phyloP scores from a whole-genome alignment of 2,888 invertebrate genomes.

The Mythimna ferrago region DNA sequence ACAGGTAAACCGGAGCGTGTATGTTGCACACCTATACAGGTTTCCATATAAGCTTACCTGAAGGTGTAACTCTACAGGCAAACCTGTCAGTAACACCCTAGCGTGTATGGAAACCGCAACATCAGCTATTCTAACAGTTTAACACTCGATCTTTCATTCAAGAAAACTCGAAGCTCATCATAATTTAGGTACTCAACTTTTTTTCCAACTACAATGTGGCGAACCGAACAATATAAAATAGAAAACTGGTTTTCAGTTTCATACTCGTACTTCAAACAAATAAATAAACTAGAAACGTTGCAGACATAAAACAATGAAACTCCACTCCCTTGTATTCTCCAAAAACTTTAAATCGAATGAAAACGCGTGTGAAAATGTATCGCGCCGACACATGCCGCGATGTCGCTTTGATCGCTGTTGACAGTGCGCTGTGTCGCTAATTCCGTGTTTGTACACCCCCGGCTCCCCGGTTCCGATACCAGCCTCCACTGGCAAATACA shows the following conservation, averaged over 20 bases:
- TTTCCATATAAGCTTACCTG: too few species aligned
- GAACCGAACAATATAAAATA: too few species aligned
- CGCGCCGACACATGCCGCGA: constrained; percentile 65
- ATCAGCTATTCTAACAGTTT: too few species aligned
- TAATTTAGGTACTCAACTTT: too few species aligned
- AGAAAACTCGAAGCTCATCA: too few species aligned
- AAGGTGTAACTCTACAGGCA: too few species aligned
- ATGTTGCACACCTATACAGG: too few species aligned
- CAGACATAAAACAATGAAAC: constrained; percentile 16
- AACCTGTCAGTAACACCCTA: too few species aligned
- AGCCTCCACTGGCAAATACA: constrained; percentile 41
- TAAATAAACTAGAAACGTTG: not conserved
- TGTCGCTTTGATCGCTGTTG: constrained; percentile 71
- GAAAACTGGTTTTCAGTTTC: not conserved
- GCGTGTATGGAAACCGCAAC: too few species aligned
- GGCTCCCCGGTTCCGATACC: constrained; percentile 28
- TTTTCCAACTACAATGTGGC: too few species aligned
- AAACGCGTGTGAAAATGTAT: constrained; percentile 68
- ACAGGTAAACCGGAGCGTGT: too few species aligned
- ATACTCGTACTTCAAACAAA: not conserved
- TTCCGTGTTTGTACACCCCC: constrained; percentile 63
- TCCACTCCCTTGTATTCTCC: constrained; percentile 19
- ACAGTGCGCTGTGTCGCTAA: constrained; percentile 64
- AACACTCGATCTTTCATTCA: too few species aligned
- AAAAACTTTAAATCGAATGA: constrained; percentile 56